Conservation (phyloP, 2,113 vertebrate genomes). For the Setophaga kirtlandii region DNA sequence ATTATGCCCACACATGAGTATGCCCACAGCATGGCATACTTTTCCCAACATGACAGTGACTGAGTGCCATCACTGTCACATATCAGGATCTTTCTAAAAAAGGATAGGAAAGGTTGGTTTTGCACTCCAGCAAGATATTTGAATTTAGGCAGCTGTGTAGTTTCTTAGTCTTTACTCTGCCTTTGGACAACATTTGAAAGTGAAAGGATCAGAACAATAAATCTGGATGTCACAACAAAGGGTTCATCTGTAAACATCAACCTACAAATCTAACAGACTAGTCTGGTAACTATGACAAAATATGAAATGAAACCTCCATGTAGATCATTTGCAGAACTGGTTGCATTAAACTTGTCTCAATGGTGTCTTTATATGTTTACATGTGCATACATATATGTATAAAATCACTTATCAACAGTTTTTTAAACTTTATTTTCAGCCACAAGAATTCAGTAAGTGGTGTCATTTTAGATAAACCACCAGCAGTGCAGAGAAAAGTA, state of each 20-base stretch:
- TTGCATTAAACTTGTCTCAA: background rate
- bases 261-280: background rate
- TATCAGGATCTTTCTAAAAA: background rate
- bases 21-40: background rate
- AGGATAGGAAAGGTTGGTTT: background rate
- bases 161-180: background rate
- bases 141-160: background rate
- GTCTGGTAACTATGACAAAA: background rate
- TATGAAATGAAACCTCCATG: background rate
- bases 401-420: background rate
- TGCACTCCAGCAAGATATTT: background rate
- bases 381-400: background rate
- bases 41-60: background rate
- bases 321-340: background rate
- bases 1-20: too few species aligned
- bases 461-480: background rate
- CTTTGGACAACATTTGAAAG: background rate
- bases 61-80: background rate
- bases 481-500: background rate
- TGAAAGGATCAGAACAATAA: background rate
- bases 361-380: background rate
- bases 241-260: background rate
- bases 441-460: background rate
- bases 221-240: background rate
- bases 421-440: background rate